Percentiles rank a stretch among this genome's conserved stretches.
Conservation (phyloP, 2,113 vertebrate genomes). For the Sceloporus undulatus region DNA sequence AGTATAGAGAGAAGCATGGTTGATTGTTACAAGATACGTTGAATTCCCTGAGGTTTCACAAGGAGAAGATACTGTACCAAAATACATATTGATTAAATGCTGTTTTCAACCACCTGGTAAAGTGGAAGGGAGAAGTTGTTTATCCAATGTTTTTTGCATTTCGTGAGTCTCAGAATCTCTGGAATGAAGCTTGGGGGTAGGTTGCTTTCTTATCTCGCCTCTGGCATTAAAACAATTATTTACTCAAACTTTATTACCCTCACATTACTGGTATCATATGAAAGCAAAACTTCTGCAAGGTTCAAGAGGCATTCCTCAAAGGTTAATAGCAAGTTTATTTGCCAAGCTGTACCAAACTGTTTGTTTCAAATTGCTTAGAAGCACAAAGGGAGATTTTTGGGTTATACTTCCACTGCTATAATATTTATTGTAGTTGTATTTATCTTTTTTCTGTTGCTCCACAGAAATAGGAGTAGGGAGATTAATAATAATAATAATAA, state of each 20-base stretch:
- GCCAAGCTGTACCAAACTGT: not conserved
- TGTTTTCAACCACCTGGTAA: not conserved
- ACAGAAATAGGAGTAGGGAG: too few species aligned
- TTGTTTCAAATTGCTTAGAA: slow-evolving; percentile 14
- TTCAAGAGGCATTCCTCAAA: not conserved
- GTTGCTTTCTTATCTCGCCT: too few species aligned
- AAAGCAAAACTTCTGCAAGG: slow-evolving; percentile 50
- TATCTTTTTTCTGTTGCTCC: too few species aligned
- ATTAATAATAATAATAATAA: too few species aligned
- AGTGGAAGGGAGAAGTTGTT: slow-evolving; percentile 54
- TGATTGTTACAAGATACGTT: not conserved
- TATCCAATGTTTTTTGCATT: slow-evolving; percentile 57
- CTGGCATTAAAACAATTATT: slow-evolving; percentile 59
- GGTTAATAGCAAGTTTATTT: slow-evolving; percentile 53
- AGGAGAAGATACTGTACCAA: slow-evolving; percentile 15
- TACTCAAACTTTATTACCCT: slow-evolving; percentile 71
- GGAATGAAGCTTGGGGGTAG: slow-evolving; percentile 20
- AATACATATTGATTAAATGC: not conserved
- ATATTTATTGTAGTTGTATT: too few species aligned
- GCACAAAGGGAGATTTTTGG: not conserved
- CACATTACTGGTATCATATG: slow-evolving; percentile 61
- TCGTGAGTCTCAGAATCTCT: slow-evolving; percentile 54
- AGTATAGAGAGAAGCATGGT: slow-evolving; percentile 23
- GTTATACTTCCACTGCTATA: too few species aligned
- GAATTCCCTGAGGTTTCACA: not conserved